These are phyloP conservation scores for Athetis lepigone DNA, from an alignment of 2,888 invertebrate genomes.

Conservation along the genomic window DNA sequence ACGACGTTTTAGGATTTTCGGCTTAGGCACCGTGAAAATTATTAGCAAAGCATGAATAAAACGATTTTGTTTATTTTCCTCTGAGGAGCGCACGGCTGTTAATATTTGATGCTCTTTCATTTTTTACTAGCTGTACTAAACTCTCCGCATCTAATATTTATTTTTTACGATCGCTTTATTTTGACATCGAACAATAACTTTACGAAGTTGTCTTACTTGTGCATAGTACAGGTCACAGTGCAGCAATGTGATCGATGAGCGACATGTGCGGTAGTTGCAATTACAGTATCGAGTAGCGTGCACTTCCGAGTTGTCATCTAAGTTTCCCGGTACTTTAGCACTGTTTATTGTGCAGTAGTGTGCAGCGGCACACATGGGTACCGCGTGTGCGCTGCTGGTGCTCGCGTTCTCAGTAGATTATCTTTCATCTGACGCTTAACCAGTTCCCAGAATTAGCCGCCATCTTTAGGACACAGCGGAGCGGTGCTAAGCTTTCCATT, in stretches of 20 bases:
- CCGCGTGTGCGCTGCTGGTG: too few species aligned
- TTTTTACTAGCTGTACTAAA: conserved; percentile 50
- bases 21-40: conserved; percentile 52
- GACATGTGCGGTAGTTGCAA: too few species aligned
- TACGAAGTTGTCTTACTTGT: conserved; percentile 27
- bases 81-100: conserved; percentile 28
- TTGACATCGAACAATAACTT: conserved; percentile 35
- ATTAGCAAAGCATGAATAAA: conserved; percentile 56
- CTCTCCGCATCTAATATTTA: conserved; percentile 46
- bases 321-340: neutral
- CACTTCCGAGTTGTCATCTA: neutral
- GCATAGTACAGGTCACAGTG: neutral
- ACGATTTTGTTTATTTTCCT: conserved; percentile 53
- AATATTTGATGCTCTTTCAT: conserved; percentile 50
- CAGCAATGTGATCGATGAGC: neutral
- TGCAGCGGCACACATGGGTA: too few species aligned
- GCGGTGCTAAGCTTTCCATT: conserved; percentile 2
- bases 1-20: conserved; percentile 40
- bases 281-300: neutral
- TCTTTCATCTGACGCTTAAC: conserved; percentile 25
- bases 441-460: conserved; percentile 7
- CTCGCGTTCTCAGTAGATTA: conserved; percentile 1
- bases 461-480: neutral
- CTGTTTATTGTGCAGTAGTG: too few species aligned
- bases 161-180: conserved; percentile 40